Conservation (phyloP, 2,113 vertebrate species). For the Microtus oregoni region DNA sequence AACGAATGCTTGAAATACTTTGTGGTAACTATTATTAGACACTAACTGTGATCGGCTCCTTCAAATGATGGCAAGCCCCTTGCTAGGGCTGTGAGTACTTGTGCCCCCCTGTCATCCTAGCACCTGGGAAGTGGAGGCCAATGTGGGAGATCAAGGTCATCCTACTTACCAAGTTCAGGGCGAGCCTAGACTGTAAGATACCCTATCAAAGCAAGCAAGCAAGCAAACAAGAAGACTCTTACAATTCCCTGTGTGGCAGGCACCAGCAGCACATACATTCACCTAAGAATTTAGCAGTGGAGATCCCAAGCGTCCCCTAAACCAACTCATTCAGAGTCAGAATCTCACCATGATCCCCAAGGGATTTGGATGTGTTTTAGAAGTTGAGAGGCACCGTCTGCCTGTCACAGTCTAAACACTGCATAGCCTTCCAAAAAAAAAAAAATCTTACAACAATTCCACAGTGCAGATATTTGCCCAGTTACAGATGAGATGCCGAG, state of each 20-base stretch:
- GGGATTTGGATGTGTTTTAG: not conserved
- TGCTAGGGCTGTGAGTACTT: not conserved
- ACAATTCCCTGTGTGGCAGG: not conserved
- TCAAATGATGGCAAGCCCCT: not conserved
- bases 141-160: not conserved
- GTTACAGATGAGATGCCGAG: not conserved
- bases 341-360: not conserved
- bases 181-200: not conserved
- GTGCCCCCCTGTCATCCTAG: not conserved
- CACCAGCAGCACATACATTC: not conserved
- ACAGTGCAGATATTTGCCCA: constrained; percentile 10
- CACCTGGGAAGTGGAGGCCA: not conserved
- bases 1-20: constrained; percentile 35
- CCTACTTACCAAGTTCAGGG: not conserved
- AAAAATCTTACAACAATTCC: not conserved
- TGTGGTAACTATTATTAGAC: not conserved
- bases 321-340: constrained; percentile 1
- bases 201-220: not conserved
- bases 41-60: constrained; percentile 11
- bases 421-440: not conserved
- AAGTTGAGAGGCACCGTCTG: constrained; percentile 31
- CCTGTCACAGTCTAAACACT: not conserved
- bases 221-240: not conserved
- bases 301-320: not conserved
- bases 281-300: not conserved